These are phyloP conservation scores for Gallinago solitaria DNA, from an alignment of 2,797 vertebrate species.

Conservation along the genomic window DNA sequence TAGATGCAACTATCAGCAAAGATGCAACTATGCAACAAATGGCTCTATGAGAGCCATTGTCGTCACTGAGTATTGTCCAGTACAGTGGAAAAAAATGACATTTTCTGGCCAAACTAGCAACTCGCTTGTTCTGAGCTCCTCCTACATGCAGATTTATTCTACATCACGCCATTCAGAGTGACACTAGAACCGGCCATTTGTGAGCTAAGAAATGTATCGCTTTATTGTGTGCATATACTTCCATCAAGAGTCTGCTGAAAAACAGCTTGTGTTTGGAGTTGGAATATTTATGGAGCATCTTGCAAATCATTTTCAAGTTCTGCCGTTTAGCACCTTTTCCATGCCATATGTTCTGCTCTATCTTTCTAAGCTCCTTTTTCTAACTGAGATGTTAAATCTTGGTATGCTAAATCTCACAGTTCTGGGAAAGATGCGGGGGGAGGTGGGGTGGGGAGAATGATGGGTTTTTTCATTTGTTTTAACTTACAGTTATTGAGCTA, in stretches of 20 bases:
- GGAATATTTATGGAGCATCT: slow-evolving; percentile 52
- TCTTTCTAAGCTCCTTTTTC: slow-evolving; percentile 11
- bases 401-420: slow-evolving; percentile 24
- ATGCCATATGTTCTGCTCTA: slow-evolving; percentile 39
- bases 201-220: not conserved
- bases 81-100: not conserved
- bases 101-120: not conserved
- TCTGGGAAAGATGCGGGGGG: not conserved
- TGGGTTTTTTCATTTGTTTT: not conserved
- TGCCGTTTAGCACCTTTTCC: slow-evolving; percentile 21
- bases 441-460: not conserved
- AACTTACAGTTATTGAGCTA: slow-evolving; percentile 45
- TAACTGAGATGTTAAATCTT: slow-evolving; percentile 30
- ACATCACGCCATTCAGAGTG: not conserved
- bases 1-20: no score
- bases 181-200: not conserved
- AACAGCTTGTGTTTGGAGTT: slow-evolving; percentile 44
- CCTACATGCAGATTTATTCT: not conserved
- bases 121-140: not conserved
- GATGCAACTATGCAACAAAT: no score
- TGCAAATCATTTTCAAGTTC: slow-evolving; percentile 27
- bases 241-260: not conserved
- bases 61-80: rapidly evolving
- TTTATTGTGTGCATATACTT: slow-evolving; percentile 18
- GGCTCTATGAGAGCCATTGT: not conserved